Evolutionary conservation across 2,888 invertebrate genomes (phyloP).

Genomic region (Drosophila merina): DNA sequence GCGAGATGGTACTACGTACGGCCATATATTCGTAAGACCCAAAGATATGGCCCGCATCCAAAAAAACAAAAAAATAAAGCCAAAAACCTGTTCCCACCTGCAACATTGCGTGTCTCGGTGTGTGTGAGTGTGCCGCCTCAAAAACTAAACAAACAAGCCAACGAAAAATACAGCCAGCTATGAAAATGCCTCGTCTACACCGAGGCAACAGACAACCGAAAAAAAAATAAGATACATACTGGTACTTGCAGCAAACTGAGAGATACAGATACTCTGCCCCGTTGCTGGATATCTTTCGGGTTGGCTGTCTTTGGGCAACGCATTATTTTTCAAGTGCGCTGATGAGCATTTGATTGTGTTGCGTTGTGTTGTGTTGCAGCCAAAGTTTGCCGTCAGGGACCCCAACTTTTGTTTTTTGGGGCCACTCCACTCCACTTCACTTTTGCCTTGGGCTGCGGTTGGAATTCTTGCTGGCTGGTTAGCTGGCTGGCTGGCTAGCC

Average conservation of each 20-base stretch:
- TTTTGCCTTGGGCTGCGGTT: slow-evolving; percentile 20
- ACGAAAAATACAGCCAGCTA: slow-evolving; percentile 74
- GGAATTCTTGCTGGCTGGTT: slow-evolving; percentile 34
- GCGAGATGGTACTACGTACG: slow-evolving; percentile 34
- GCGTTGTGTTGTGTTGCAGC: slow-evolving; percentile 42
- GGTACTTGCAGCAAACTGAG: slow-evolving; percentile 3
- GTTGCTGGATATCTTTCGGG: slow-evolving; percentile 14
- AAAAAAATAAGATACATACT: slow-evolving; percentile 48
- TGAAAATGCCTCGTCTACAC: slow-evolving; percentile 39
- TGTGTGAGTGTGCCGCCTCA: slow-evolving; percentile 60
- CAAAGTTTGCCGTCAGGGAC: slow-evolving; percentile 37
- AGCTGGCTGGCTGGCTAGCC: slow-evolving; percentile 17
- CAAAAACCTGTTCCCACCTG: slow-evolving; percentile 76
- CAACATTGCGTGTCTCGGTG: slow-evolving; percentile 54
- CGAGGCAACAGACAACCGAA: slow-evolving; percentile 35
- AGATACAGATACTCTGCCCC: slow-evolving; percentile 42
- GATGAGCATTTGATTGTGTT: slow-evolving; percentile 77
- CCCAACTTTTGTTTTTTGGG: slow-evolving; percentile 29
- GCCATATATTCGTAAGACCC: slow-evolving; percentile 44
- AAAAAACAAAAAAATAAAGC: slow-evolving; percentile 11
- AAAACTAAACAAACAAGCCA: slow-evolving; percentile 78
- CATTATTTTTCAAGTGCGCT: slow-evolving; percentile 78
- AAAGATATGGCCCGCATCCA: slow-evolving; percentile 76
- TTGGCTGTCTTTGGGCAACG: slow-evolving; percentile 52
- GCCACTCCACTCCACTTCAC: slow-evolving; percentile 38